A percentile compares a stretch with the other conserved stretches of the same genome.
These are phyloP conservation scores for Pyrochroa serraticornis DNA, from an alignment of 2,888 invertebrate genomes.

Conservation along the genomic window DNA sequence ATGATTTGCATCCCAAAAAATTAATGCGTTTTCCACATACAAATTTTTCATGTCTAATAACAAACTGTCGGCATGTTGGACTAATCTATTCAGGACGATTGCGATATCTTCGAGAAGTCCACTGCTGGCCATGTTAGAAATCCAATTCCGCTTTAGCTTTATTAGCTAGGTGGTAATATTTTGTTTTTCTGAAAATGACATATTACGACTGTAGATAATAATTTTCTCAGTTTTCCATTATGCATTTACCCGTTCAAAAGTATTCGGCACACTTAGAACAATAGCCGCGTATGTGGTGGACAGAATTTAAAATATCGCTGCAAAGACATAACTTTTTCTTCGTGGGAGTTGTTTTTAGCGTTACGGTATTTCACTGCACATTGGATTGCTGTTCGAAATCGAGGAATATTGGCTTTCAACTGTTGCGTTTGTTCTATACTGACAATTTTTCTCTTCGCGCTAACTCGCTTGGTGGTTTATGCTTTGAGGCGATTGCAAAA, in stretches of 20 bases:
- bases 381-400: background rate
- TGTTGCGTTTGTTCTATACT: background rate
- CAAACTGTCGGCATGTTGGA: conserved; percentile 1
- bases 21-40: background rate
- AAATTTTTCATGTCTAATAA: conserved; percentile 1
- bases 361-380: background rate
- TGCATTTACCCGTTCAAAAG: no score
- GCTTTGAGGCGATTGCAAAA: conserved; percentile 11
- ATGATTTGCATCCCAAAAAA: background rate
- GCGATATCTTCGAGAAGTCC: background rate
- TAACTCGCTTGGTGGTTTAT: background rate
- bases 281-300: background rate
- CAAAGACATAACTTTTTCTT: background rate
- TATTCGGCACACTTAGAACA: background rate
- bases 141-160: background rate
- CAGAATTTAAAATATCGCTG: background rate
- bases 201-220: background rate
- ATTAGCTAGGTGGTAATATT: no score
- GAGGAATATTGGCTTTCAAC: background rate
- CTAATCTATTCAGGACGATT: background rate
- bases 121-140: background rate
- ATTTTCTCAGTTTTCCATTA: background rate
- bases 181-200: background rate
- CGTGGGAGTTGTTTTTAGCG: background rate
- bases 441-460: background rate